Evolutionary conservation across 2,113 vertebrate species (phyloP).

Genomic region (Elanus axillaris): DNA sequence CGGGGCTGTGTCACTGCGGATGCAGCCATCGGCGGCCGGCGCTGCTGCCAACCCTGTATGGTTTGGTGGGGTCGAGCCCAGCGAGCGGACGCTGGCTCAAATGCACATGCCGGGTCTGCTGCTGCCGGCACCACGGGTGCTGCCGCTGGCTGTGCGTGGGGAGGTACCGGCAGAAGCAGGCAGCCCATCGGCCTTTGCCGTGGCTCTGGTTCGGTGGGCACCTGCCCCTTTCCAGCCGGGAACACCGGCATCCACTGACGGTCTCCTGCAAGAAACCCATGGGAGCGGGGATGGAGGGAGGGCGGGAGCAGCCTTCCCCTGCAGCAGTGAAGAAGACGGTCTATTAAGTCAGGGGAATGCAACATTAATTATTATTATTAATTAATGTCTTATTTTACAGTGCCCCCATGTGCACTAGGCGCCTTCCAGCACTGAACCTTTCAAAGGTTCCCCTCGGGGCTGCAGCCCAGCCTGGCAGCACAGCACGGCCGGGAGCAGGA

Average conservation of each 20-base stretch:
- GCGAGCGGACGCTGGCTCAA: neutral
- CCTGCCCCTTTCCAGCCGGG: neutral
- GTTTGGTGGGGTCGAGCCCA: neutral
- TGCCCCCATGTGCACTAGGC: conserved; percentile 25
- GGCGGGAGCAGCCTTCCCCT: neutral
- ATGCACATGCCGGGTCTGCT: neutral
- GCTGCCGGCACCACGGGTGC: neutral
- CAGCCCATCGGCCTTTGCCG: neutral
- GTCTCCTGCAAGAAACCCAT: neutral
- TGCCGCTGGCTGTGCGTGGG: neutral
- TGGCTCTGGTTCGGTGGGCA: neutral
- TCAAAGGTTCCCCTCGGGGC: neutral
- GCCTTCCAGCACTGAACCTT: neutral
- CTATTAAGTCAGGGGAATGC: neutral
- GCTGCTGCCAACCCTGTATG: accelerated
- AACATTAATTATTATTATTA: neutral
- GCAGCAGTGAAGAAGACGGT: neutral
- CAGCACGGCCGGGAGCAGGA: neutral
- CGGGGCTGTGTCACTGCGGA: accelerated
- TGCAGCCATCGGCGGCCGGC: accelerated
- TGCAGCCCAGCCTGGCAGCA: neutral
- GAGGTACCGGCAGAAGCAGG: neutral
- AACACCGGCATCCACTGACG: neutral
- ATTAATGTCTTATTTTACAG: conserved; percentile 13
- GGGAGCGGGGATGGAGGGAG: neutral